These are phyloP conservation scores for Tangara arthus DNA, from an alignment of 2,797 vertebrate genomes.

Conservation along the genomic window DNA sequence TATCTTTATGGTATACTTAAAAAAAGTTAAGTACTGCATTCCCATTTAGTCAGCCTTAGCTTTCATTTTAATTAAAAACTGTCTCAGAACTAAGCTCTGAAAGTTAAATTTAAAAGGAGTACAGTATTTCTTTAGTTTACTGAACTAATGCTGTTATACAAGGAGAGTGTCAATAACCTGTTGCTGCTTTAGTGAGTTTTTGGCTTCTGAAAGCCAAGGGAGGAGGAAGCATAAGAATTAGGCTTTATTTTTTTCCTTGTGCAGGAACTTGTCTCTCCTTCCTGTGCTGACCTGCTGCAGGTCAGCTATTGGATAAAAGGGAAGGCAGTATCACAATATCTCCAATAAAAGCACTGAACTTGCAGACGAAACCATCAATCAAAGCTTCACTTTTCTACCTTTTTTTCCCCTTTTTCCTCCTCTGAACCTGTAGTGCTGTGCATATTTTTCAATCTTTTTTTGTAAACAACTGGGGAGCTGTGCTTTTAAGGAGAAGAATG, in stretches of 20 bases:
- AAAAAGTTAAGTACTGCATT: background rate
- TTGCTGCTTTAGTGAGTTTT: background rate
- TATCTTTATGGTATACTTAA: background rate
- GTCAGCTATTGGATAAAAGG: background rate
- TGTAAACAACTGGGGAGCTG: rapidly evolving
- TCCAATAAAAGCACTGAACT: background rate
- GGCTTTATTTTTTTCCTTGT: background rate
- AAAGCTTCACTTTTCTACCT: background rate
- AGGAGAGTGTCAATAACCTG: background rate
- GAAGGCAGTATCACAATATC: rapidly evolving
- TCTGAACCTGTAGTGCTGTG: background rate
- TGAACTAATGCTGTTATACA: background rate
- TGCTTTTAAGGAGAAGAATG: background rate
- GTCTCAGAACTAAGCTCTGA: background rate
- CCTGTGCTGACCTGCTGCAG: background rate
- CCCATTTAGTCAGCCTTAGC: background rate
- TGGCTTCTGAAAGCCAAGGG: background rate
- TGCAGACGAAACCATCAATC: background rate
- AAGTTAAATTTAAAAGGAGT: background rate
- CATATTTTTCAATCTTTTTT: background rate
- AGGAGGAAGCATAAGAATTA: background rate
- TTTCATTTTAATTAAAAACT: background rate
- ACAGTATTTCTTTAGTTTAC: background rate
- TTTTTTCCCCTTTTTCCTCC: background rate
- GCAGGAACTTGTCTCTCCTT: background rate